A percentile compares a stretch with the other conserved stretches of the same genome.
Evolutionary conservation across 2,797 vertebrate species (phyloP).

Genomic region (Trachurus trachurus): DNA sequence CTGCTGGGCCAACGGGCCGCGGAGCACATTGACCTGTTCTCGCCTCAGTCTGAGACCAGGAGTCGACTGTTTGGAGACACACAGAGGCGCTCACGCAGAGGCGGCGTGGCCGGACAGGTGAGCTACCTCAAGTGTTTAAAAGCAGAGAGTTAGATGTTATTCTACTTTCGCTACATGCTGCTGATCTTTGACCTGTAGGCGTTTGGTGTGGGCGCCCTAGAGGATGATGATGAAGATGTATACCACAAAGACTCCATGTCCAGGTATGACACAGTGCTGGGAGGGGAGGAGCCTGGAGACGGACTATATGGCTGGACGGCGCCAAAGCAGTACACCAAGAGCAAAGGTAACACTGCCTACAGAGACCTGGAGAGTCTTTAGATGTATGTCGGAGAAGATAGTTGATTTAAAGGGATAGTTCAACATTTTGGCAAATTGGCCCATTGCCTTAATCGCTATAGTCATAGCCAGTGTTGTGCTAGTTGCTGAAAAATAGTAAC

Average conservation of each 20-base stretch:
- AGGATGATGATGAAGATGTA: constrained; percentile 96
- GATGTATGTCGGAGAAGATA: too few relatives aligned
- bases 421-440: too few relatives aligned
- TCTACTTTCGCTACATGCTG: background rate
- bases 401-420: too few relatives aligned
- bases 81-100: constrained; percentile 78
- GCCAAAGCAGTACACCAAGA: constrained; percentile 89
- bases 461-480: too few relatives aligned
- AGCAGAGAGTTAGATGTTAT: background rate
- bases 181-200: constrained; percentile 82
- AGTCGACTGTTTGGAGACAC: constrained; percentile 84
- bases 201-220: constrained; percentile 95
- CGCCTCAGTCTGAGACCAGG: constrained; percentile 79
- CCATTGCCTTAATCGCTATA: too few relatives aligned
- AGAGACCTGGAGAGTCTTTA: background rate
- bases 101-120: constrained; percentile 94
- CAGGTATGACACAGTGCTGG: constrained; percentile 90
- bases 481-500: too few relatives aligned
- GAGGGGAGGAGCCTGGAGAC: constrained; percentile 94
- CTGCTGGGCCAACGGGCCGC: constrained; percentile 79
- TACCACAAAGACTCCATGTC: constrained; percentile 93
- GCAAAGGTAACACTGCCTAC: constrained; percentile 62
- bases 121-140: background rate
- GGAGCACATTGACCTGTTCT: constrained; percentile 87
- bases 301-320: constrained; percentile 97